These are phyloP conservation scores for Xerus rutilus DNA, from an alignment of 2,797 vertebrate species.

Conservation along the genomic window DNA sequence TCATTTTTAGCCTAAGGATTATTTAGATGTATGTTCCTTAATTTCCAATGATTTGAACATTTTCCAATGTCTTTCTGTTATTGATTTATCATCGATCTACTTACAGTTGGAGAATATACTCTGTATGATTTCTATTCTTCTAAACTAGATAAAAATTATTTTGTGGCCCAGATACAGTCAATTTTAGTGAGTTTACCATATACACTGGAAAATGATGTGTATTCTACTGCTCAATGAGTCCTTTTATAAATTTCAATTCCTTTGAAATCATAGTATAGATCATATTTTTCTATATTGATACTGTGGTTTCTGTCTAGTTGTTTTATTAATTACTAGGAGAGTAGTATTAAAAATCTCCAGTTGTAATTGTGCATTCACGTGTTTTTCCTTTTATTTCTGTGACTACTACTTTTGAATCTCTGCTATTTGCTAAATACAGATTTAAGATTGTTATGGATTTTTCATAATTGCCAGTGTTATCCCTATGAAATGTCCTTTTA, in stretches of 20 bases:
- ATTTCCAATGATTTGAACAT: not conserved
- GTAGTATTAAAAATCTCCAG: not conserved
- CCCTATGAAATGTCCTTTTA: too few relatives aligned
- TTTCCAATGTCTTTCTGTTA: not conserved
- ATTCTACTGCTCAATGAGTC: not conserved
- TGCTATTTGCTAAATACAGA: not conserved
- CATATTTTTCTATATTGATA: not conserved
- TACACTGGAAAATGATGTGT: not conserved
- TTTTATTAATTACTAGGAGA: not conserved
- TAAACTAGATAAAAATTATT: not conserved
- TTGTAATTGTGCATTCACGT: not conserved
- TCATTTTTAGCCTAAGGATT: not conserved
- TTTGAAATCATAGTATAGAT: not conserved
- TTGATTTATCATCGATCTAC: not conserved
- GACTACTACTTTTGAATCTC: not conserved
- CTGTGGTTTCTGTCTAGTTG: slow-evolving; percentile 18
- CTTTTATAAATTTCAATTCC: not conserved
- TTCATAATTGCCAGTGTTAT: not conserved
- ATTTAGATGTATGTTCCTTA: not conserved
- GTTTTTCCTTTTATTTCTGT: slow-evolving; percentile 9
- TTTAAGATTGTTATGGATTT: not conserved
- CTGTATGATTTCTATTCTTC: not conserved
- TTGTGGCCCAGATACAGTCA: not conserved
- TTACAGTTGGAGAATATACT: not conserved
- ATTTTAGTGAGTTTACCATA: not conserved